phyloP scores from a whole-genome alignment of 1,140 invertebrate species.

The Drosophila equinoxialis region DNA sequence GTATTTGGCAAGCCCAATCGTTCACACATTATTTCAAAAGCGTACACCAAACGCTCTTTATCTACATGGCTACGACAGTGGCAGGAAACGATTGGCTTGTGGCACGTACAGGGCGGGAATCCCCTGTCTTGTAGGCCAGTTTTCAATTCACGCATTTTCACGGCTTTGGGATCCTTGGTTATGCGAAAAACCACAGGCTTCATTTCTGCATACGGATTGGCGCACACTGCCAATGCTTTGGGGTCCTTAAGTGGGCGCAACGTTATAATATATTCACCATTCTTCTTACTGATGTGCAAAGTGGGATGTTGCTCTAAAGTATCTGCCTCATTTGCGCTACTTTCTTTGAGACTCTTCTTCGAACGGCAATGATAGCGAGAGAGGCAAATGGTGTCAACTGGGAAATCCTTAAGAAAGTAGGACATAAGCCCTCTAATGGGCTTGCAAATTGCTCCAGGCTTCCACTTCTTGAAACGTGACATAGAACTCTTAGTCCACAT shows the following conservation, averaged over 20 bases:
- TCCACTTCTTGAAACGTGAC: slow-evolving; percentile 61
- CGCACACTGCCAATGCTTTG: slow-evolving; percentile 39
- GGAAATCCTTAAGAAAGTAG: slow-evolving; percentile 70
- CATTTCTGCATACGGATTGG: slow-evolving; percentile 74
- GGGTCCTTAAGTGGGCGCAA: slow-evolving; percentile 71
- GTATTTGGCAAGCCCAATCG: slow-evolving; percentile 28
- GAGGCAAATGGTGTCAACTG: slow-evolving; percentile 49
- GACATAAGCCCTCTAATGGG: slow-evolving; percentile 70
- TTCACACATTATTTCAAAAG: slow-evolving; percentile 38
- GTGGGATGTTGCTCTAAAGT: slow-evolving; percentile 69
- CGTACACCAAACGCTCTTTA: slow-evolving; percentile 45
- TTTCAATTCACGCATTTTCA: slow-evolving; percentile 39
- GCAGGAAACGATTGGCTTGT: slow-evolving; percentile 57
- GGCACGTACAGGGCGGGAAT: slow-evolving; percentile 56
- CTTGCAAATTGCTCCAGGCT: slow-evolving; percentile 71
- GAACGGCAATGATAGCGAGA: slow-evolving; percentile 49
- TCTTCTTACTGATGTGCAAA: slow-evolving; percentile 67
- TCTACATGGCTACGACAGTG: slow-evolving; percentile 64
- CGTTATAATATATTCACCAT: slow-evolving; percentile 72
- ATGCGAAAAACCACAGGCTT: slow-evolving; percentile 77
- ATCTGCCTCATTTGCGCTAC: slow-evolving; percentile 18
- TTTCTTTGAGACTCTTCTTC: neutral
- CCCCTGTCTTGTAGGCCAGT: slow-evolving; percentile 46
- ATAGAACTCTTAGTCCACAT: slow-evolving; percentile 66
- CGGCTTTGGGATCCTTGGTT: slow-evolving; percentile 57